Evolutionary conservation across 2,888 invertebrate genomes (phyloP).

Genomic region (Calliphora vomitoria): DNA sequence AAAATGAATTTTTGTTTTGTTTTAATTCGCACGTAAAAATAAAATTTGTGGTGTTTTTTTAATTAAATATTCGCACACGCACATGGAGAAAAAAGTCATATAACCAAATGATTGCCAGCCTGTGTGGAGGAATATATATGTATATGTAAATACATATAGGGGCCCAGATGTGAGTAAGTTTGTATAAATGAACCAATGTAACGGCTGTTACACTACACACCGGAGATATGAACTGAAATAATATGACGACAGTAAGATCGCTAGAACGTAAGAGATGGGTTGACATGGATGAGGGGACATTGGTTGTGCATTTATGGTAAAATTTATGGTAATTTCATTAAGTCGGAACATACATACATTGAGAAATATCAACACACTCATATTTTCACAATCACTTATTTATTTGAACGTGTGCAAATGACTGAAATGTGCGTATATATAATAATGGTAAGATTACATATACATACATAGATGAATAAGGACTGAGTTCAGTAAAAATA

Average conservation of each 20-base stretch:
- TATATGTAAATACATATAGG: neutral
- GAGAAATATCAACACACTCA: neutral
- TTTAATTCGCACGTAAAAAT: slow-evolving; percentile 75
- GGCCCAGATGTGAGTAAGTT: slow-evolving; percentile 43
- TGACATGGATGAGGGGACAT: slow-evolving; percentile 45
- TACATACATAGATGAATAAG: neutral
- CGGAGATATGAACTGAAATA: slow-evolving; percentile 49
- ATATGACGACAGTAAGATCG: neutral
- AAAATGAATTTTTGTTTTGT: slow-evolving; percentile 60
- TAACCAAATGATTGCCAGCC: slow-evolving; percentile 39
- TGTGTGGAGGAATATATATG: slow-evolving; percentile 28
- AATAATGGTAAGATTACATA: neutral
- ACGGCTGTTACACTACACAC: slow-evolving; percentile 52
- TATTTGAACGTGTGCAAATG: slow-evolving; percentile 1
- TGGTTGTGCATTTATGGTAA: slow-evolving; percentile 65
- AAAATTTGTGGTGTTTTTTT: slow-evolving; percentile 74
- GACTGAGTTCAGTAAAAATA: neutral
- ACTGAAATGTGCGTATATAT: slow-evolving; percentile 25
- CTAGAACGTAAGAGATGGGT: neutral
- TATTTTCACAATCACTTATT: neutral
- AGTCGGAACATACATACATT: slow-evolving; percentile 55
- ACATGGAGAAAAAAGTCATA: slow-evolving; percentile 44
- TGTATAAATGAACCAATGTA: slow-evolving; percentile 51
- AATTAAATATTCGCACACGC: slow-evolving; percentile 75
- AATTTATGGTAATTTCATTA: slow-evolving; percentile 76